Conservation (phyloP, 1,140 invertebrate genomes). For the Drosophila pachea region DNA sequence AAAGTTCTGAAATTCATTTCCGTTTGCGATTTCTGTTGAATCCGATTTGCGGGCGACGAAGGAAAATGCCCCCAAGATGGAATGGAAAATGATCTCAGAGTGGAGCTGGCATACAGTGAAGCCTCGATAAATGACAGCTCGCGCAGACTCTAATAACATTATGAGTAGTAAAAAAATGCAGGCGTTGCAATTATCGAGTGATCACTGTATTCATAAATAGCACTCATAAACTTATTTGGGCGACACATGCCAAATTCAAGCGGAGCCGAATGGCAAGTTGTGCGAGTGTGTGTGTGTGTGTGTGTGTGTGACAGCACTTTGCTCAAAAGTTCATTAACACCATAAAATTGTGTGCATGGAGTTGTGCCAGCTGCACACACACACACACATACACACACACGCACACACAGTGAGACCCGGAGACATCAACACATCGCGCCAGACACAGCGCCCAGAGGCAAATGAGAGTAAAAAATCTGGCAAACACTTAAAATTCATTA, state of each 20-base stretch:
- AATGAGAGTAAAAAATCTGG: constrained; percentile 68
- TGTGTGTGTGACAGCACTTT: constrained; percentile 10
- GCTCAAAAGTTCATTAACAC: constrained; percentile 70
- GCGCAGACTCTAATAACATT: too few species aligned
- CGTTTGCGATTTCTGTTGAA: constrained; percentile 19
- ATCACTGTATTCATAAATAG: background rate
- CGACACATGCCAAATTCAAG: constrained; percentile 30
- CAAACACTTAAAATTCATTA: constrained; percentile 77
- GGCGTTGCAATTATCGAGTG: background rate
- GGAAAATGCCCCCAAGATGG: background rate
- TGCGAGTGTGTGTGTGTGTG: constrained; percentile 1
- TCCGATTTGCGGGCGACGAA: constrained; percentile 17
- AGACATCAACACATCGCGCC: constrained; percentile 17
- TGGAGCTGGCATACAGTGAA: background rate
- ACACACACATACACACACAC: constrained; percentile 1
- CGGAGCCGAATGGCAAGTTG: constrained; percentile 3
- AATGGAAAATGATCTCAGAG: background rate
- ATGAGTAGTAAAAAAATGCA: too few species aligned
- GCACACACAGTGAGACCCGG: background rate
- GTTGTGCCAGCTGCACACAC: constrained; percentile 44
- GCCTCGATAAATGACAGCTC: too few species aligned
- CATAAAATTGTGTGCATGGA: constrained; percentile 63
- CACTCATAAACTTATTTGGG: constrained; percentile 15
- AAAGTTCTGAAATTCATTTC: constrained; percentile 27
- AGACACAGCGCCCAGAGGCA: constrained; percentile 38